These are phyloP conservation scores for Thamnaconus septentrionalis DNA, from an alignment of 2,113 vertebrate species.

Conservation along the genomic window DNA sequence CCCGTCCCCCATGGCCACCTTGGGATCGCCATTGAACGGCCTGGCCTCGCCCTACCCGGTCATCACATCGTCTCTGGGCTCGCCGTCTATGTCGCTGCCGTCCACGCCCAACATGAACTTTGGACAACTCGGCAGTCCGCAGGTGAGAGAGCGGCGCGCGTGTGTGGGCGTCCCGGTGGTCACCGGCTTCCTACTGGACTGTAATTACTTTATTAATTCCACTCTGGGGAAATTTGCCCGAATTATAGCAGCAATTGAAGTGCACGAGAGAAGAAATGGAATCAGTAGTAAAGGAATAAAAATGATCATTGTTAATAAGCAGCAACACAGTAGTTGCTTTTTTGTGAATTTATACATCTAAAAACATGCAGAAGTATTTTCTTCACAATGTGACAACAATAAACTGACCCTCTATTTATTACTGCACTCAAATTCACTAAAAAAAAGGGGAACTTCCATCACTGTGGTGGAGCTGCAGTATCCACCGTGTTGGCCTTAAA, in stretches of 20 bases:
- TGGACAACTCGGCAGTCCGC: slow-evolving; percentile 72
- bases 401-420: no score
- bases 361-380: slow-evolving; percentile 17
- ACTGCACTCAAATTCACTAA: no score
- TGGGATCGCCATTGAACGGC: slow-evolving; percentile 75
- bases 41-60: slow-evolving; percentile 79
- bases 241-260: no score
- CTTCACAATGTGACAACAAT: no score
- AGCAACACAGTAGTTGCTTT: no score
- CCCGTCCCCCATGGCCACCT: slow-evolving; percentile 66
- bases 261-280: no score
- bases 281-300: no score
- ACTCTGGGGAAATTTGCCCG: no score
- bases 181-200: neutral
- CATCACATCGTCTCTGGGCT: slow-evolving; percentile 77
- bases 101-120: slow-evolving; percentile 76
- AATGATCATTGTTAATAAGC: no score
- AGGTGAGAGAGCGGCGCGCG: slow-evolving; percentile 58
- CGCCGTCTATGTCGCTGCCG: slow-evolving; percentile 69
- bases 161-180: slow-evolving; percentile 5
- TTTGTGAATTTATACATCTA: neutral
- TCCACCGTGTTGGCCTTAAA: slow-evolving; percentile 41
- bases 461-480: slow-evolving; percentile 29
- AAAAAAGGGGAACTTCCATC: no score
- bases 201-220: no score